Conservation (phyloP, 2,888 invertebrate species). For the Drosophila limbata region DNA sequence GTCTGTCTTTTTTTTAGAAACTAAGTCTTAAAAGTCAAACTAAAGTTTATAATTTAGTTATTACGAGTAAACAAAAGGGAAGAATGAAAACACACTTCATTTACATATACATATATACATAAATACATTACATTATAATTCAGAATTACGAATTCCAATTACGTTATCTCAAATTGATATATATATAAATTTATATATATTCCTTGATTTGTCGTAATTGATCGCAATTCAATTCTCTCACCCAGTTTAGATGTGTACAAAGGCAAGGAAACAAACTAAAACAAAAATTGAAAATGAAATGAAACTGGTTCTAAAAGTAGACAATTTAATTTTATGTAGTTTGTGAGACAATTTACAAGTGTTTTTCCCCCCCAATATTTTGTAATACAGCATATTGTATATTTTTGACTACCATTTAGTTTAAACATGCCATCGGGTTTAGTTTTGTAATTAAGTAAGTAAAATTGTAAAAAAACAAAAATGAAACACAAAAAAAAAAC, state of each 20-base stretch:
- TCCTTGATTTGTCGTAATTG: constrained; percentile 53
- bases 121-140: constrained; percentile 38
- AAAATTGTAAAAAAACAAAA: constrained; percentile 39
- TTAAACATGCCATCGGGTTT: constrained; percentile 76
- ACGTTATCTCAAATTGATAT: constrained; percentile 29
- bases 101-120: constrained; percentile 15
- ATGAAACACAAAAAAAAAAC: constrained; percentile 46
- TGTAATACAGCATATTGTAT: constrained; percentile 55
- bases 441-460: constrained; percentile 61
- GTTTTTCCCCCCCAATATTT: constrained; percentile 36
- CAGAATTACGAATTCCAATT: constrained; percentile 35
- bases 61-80: constrained; percentile 34
- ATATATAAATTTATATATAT: constrained; percentile 47
- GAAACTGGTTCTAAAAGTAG: constrained; percentile 49
- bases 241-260: constrained; percentile 72
- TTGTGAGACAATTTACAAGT: constrained; percentile 42
- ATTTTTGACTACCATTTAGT: constrained; percentile 74
- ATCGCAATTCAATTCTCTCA: constrained; percentile 40
- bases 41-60: constrained; percentile 70
- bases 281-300: constrained; percentile 9
- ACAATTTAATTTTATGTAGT: constrained; percentile 48
- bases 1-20: constrained; percentile 50
- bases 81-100: constrained; percentile 31
- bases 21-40: constrained; percentile 78
- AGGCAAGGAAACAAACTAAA: constrained; percentile 10